phyloP scores from a whole-genome alignment of 2,113 vertebrate genomes.

The Chauna torquata region DNA sequence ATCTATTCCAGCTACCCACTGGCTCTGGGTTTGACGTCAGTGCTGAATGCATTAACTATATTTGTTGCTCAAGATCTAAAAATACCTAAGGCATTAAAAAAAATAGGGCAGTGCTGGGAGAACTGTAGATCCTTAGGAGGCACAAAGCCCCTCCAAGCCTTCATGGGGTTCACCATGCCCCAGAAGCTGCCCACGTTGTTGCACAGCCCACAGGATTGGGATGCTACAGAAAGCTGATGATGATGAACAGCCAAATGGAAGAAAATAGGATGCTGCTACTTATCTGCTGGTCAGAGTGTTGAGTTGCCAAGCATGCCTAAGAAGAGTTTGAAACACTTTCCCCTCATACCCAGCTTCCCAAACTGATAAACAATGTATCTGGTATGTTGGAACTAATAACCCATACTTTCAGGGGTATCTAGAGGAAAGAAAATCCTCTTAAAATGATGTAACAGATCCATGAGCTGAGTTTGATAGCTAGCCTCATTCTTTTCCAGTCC shows the following conservation, averaged over 20 bases:
- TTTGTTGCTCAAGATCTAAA: conserved; percentile 68
- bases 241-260: background rate
- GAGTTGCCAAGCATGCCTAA: background rate
- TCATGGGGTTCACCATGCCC: background rate
- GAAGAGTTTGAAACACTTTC: background rate
- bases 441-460: background rate
- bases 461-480: background rate
- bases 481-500: background rate
- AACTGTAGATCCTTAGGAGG: conserved; percentile 31
- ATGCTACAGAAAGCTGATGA: background rate
- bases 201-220: background rate
- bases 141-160: background rate
- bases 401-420: rapidly evolving
- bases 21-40: conserved; percentile 72
- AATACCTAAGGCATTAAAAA: conserved; percentile 69
- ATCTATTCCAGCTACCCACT: conserved; percentile 73
- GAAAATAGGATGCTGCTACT: background rate
- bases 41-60: conserved; percentile 74
- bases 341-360: background rate
- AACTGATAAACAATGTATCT: background rate
- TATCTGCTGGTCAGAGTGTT: rapidly evolving
- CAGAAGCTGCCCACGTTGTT: background rate
- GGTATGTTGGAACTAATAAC: background rate
- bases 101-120: conserved; percentile 44
- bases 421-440: background rate